Base-by-base conservation (phyloP, 2,113 vertebrate species). In the Deroptyus accipitrinus region DNA sequence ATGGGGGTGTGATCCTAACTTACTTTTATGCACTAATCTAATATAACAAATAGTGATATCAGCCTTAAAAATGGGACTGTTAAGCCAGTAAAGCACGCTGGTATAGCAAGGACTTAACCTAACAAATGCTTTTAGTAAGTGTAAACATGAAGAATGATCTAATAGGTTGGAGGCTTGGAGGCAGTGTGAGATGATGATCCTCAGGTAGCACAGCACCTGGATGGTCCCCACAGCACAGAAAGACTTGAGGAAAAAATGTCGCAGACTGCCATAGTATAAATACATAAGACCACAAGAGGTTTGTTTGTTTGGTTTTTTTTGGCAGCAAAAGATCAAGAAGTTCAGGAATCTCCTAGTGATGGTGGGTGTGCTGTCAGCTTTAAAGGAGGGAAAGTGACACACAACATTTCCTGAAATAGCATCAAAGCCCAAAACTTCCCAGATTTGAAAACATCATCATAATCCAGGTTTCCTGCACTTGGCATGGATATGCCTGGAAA, bases 281-380 rank as follows among this genome's bases (percentile, higher is more conserved):
- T 8, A 44, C 8, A 0, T 7, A 39, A 33, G 28, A 66, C 3
- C 10, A 46, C 9, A 61, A 30, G 25, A 35, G 2, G 2, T 2
- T 11, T 6, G 1, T 24, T 48, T 48, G 4, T 2, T 1, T 37
- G 35, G 35, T 2, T 1, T 5, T 68, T 76, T 88, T 46, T 49
- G n/a, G 27, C 22, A 72, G 48, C 22, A 77, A 55, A 1, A 92
- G 17, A 59, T 31, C 24, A 75, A 7, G 11, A 24, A 20, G 17
- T 49, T n/a, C 17, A 75, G 31, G 17, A 51, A 64, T 39, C 68
- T 23, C 28, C 30, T 30, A 35, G 33, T 14, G 75, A 62, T 18
- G 35, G 22, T 41, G 28, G 6, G 25, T 13, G 35, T 0, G 0
- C n/a, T 33, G 18, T 11, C 30, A 57, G 23, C 27, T 82, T 46